Evolutionary conservation across 2,888 invertebrate species (phyloP).

Genomic region (Tineola bisselliella): DNA sequence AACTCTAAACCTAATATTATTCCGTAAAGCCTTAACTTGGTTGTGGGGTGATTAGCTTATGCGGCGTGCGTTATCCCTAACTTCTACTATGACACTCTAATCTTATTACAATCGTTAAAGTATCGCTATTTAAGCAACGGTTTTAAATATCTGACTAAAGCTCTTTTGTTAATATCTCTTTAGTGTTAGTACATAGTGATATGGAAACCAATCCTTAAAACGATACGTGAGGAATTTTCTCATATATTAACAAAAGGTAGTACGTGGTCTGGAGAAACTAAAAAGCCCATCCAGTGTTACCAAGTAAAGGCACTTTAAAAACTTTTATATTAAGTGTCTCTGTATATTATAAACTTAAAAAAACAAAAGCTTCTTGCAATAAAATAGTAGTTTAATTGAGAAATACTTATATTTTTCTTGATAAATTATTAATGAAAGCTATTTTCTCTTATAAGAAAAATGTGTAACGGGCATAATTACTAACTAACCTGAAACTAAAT

Average conservation of each 20-base stretch:
- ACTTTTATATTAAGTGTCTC: not conserved
- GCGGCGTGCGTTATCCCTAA: not conserved
- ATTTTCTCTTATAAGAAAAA: no score
- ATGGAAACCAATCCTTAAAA: not conserved
- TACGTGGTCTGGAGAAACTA: not conserved
- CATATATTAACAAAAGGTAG: not conserved
- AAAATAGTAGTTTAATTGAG: no score
- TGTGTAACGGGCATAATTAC: not conserved
- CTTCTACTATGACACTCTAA: not conserved
- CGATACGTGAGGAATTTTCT: not conserved
- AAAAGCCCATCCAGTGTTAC: not conserved
- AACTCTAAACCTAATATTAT: not conserved
- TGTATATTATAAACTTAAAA: not conserved
- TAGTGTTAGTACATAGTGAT: not conserved
- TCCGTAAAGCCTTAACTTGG: not conserved
- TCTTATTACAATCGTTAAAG: not conserved
- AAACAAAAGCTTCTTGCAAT: not conserved
- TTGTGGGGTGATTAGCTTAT: not conserved
- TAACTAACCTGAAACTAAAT: not conserved
- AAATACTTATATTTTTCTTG: no score
- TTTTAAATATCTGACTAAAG: not conserved
- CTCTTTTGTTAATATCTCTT: not conserved
- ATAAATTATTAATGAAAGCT: no score
- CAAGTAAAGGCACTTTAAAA: not conserved
- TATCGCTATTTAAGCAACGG: not conserved